A percentile compares a stretch with the other conserved stretches of the same genome.
Conservation (phyloP, 2,113 vertebrate species). For the Nestor notabilis region DNA sequence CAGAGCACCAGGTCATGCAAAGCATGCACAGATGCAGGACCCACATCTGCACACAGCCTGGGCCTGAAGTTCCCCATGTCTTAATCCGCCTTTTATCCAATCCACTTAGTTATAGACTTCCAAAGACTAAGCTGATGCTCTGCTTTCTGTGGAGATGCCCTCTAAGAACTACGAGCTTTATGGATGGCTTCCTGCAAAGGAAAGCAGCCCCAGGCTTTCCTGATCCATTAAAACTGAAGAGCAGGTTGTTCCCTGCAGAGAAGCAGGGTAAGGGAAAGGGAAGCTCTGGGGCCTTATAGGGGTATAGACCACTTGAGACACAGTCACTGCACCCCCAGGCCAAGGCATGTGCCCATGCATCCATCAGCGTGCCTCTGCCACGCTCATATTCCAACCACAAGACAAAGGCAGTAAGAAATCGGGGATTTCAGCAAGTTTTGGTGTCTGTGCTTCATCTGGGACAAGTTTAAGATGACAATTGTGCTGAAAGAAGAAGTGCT, state of each 20-base stretch:
- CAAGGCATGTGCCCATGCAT: not conserved
- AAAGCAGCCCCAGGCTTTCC: not conserved
- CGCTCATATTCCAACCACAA: not conserved
- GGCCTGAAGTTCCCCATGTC: not conserved
- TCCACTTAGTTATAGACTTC: not conserved
- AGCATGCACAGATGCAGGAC: not conserved
- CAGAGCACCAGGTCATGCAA: not conserved
- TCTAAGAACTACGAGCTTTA: not conserved
- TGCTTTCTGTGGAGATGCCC: not conserved
- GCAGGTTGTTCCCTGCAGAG: not conserved
- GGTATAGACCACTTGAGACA: too few species aligned
- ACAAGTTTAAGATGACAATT: not conserved
- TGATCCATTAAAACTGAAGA: not conserved
- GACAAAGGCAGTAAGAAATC: not conserved
- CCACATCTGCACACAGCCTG: rapidly evolving
- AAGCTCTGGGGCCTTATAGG: not conserved
- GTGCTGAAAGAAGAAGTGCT: not conserved
- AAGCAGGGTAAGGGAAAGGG: not conserved
- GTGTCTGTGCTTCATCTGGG: not conserved
- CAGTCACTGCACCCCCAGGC: not conserved
- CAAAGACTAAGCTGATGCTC: not conserved
- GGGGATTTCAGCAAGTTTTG: not conserved
- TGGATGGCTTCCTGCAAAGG: not conserved
- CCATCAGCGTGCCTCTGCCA: not conserved
- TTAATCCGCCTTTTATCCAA: not conserved